Percentiles rank a stretch among this genome's conserved stretches.
Conservation (phyloP, 2,113 vertebrate species). For the Dermatemys mawii region DNA sequence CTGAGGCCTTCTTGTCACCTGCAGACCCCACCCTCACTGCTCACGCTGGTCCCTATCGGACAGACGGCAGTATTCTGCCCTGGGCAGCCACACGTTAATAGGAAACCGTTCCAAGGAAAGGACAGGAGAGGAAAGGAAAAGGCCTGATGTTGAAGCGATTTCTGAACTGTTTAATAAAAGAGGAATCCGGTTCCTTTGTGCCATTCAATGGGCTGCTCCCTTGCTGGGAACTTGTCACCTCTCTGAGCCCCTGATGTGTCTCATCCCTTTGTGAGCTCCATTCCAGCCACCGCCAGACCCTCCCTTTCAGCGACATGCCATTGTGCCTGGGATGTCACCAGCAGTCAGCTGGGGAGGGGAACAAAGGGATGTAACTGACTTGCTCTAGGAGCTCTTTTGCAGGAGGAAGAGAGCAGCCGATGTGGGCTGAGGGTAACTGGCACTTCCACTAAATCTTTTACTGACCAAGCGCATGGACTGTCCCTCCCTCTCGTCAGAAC, state of each 20-base stretch:
- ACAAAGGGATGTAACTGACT: background rate
- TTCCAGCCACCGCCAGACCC: accelerated
- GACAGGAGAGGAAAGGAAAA: background rate
- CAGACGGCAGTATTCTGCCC: background rate
- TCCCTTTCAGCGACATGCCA: background rate
- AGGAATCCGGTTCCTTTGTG: background rate
- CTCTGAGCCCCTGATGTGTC: accelerated
- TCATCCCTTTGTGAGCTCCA: background rate
- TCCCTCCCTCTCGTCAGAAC: background rate
- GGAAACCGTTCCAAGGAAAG: background rate
- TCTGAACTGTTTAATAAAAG: background rate
- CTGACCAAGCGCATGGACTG: background rate
- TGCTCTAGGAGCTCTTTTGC: background rate
- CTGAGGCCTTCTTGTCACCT: background rate
- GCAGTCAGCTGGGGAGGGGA: background rate
- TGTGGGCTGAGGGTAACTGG: background rate
- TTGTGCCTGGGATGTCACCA: accelerated
- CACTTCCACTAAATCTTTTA: background rate
- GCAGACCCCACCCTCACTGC: background rate
- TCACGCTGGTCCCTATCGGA: background rate
- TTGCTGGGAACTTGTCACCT: background rate
- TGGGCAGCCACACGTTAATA: background rate
- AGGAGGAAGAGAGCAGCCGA: background rate
- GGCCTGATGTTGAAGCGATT: background rate
- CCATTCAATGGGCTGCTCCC: background rate